Evolutionary conservation across 1,140 invertebrate species (phyloP).

Genomic region (Ooceraea biroi): DNA sequence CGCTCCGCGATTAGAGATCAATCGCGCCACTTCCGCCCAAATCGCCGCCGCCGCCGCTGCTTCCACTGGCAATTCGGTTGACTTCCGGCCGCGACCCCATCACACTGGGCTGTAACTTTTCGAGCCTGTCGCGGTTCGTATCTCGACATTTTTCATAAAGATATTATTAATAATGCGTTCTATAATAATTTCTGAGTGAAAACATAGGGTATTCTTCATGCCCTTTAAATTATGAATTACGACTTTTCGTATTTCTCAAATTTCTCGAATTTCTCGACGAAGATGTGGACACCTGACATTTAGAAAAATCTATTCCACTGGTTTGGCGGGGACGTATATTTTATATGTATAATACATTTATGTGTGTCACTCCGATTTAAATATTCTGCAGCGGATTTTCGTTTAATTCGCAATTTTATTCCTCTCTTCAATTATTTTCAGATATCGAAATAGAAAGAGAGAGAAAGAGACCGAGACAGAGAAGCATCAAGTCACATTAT

Average conservation of each 20-base stretch:
- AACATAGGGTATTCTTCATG: neutral
- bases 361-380: neutral
- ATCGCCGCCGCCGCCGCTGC: constrained; percentile 20
- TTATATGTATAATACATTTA: too few relatives aligned
- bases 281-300: neutral
- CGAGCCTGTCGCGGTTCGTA: neutral
- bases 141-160: neutral
- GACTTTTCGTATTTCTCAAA: neutral
- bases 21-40: constrained; percentile 61
- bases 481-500: neutral
- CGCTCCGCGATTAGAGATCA: constrained; percentile 59
- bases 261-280: neutral
- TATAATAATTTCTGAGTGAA: neutral
- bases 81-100: constrained; percentile 25
- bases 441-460: constrained; percentile 20
- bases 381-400: neutral
- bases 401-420: neutral
- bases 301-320: neutral
- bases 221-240: neutral
- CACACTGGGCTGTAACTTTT: neutral
- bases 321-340: too few relatives aligned
- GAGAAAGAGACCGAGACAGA: too few relatives aligned
- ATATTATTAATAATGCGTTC: neutral
- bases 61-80: constrained; percentile 52
- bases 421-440: constrained; percentile 29